Conservation (phyloP, 1,140 invertebrate genomes). For the Drosophila sucinea region DNA sequence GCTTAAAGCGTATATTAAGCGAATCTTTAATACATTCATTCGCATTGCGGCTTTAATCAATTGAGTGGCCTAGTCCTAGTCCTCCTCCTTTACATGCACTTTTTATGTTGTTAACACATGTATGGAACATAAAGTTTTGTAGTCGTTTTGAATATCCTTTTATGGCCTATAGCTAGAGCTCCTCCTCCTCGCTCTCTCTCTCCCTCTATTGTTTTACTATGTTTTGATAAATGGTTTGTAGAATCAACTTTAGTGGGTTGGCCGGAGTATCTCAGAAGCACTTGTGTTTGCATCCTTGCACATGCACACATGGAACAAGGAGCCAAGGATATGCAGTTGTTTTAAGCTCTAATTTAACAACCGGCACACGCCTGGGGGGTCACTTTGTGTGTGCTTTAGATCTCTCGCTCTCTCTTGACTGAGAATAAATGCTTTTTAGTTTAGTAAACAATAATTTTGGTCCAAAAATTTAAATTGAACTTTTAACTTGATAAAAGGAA, state of each 20-base stretch:
- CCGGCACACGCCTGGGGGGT: conserved; percentile 6
- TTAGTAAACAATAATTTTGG: neutral
- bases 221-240: conserved; percentile 68
- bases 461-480: neutral
- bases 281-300: conserved; percentile 28
- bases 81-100: conserved; percentile 20
- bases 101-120: conserved; percentile 68
- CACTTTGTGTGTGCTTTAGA: neutral
- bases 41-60: neutral
- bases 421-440: neutral
- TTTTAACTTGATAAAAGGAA: neutral
- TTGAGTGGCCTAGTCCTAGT: neutral
- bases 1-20: neutral
- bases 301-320: neutral
- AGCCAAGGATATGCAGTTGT: conserved; percentile 4
- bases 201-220: conserved; percentile 49
- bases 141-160: conserved; percentile 66
- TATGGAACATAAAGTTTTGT: conserved; percentile 55
- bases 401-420: neutral
- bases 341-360: conserved; percentile 19
- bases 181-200: neutral
- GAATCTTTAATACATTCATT: neutral
- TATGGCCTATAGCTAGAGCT: conserved; percentile 20
- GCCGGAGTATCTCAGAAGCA: conserved; percentile 38
- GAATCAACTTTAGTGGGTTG: conserved; percentile 19